phyloP scores from a whole-genome alignment of 2,888 invertebrate genomes.

The Tenthredo notha region DNA sequence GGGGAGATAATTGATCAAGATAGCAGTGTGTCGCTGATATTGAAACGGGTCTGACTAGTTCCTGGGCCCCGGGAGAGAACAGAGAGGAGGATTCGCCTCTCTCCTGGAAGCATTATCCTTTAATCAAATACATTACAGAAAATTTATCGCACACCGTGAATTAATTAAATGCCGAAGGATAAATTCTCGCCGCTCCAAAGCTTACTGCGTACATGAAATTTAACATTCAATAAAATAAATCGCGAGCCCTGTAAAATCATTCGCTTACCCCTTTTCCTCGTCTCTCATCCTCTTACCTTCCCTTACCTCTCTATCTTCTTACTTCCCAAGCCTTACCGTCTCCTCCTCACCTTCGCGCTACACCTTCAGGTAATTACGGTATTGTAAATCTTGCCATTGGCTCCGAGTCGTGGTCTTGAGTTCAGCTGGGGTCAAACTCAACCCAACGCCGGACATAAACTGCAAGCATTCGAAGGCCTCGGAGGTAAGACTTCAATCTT shows the following conservation, averaged over 20 bases:
- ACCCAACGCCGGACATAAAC: constrained; percentile 45
- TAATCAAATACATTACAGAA: constrained; percentile 78
- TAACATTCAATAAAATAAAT: constrained; percentile 76
- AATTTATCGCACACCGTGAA: constrained; percentile 77
- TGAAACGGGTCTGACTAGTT: constrained; percentile 61
- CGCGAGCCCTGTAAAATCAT: constrained; percentile 66
- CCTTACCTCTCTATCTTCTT: constrained; percentile 32
- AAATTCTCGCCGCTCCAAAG: constrained; percentile 74
- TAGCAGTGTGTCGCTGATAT: constrained; percentile 69
- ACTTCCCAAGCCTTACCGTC: constrained; percentile 9
- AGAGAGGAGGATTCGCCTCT: constrained; percentile 62
- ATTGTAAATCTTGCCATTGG: constrained; percentile 53
- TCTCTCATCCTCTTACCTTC: constrained; percentile 56
- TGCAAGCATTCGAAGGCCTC: constrained; percentile 24
- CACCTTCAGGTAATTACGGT: constrained; percentile 49
- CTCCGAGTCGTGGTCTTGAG: constrained; percentile 41
- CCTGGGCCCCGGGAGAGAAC: constrained; percentile 58
- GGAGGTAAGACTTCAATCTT: constrained; percentile 11
- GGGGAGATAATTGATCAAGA: constrained; percentile 62
- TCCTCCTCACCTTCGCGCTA: constrained; percentile 42
- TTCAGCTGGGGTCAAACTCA: constrained; percentile 48
- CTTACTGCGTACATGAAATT: constrained; percentile 73
- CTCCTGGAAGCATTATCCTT: constrained; percentile 76
- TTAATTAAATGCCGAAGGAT: constrained; percentile 78
- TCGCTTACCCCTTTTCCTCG: constrained; percentile 60